phyloP scores from a whole-genome alignment of 2,888 invertebrate genomes.

The Synergus gifuensis region DNA sequence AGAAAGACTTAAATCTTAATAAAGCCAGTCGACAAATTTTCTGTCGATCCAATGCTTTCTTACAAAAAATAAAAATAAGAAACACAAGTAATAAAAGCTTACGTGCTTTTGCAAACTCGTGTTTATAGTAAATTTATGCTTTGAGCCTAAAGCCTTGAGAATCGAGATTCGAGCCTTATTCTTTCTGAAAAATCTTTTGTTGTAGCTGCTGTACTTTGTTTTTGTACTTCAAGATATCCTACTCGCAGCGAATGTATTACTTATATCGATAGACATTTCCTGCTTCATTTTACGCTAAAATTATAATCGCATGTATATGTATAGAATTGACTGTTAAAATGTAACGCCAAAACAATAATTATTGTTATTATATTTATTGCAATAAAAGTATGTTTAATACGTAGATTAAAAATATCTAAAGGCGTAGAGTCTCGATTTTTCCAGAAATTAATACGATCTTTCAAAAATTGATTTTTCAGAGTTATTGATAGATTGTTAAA shows the following conservation, averaged over 20 bases:
- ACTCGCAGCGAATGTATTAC: constrained; percentile 68
- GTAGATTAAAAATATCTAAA: no score
- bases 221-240: constrained; percentile 61
- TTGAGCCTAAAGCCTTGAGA: constrained; percentile 35
- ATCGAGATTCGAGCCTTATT: not conserved
- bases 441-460: not conserved
- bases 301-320: constrained; percentile 69
- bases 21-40: not conserved
- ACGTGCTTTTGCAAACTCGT: not conserved
- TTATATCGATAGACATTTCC: constrained; percentile 64
- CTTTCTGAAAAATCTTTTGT: constrained; percentile 46
- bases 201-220: constrained; percentile 66
- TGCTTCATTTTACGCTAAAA: constrained; percentile 69
- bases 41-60: not conserved
- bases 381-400: constrained; percentile 66
- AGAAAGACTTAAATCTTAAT: not conserved
- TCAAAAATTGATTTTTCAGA: not conserved
- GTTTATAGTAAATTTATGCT: constrained; percentile 41
- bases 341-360: constrained; percentile 72
- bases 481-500: no score
- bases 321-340: constrained; percentile 72
- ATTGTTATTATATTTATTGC: constrained; percentile 73
- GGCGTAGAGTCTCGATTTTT: not conserved
- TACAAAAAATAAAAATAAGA: constrained; percentile 1
- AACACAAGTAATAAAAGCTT: not conserved